A percentile compares a stretch with the other conserved stretches of the same genome.
Conservation (phyloP, 1,140 invertebrate species). For the Pemphigus obesinymphae region DNA sequence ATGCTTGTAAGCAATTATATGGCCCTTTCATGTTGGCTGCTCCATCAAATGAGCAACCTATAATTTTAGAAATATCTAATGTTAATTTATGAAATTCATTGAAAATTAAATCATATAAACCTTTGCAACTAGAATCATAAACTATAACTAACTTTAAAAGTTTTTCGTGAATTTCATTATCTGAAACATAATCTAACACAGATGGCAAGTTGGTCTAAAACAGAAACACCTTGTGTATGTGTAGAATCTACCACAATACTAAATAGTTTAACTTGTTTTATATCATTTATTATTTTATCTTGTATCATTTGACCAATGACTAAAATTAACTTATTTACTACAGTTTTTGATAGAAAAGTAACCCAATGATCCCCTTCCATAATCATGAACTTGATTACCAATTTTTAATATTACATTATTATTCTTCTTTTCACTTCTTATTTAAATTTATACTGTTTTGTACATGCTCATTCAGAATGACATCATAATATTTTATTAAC, state of each 20-base stretch:
- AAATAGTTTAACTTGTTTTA: neutral
- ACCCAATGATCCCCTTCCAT: neutral
- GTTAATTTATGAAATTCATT: neutral
- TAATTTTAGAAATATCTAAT: neutral
- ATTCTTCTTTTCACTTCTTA: neutral
- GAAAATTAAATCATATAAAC: neutral
- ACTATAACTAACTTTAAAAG: neutral
- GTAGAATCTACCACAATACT: neutral
- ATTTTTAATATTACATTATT: neutral
- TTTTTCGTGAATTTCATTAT: neutral
- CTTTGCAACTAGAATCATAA: neutral
- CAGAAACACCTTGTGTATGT: neutral
- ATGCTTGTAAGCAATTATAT: neutral
- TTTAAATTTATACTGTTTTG: neutral
- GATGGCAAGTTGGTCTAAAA: neutral
- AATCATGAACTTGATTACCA: neutral
- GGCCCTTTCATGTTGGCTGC: neutral
- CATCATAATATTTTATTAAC: neutral
- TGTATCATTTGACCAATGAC: neutral
- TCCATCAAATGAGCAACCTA: neutral
- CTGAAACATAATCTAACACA: neutral
- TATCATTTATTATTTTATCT: neutral
- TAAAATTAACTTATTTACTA: neutral
- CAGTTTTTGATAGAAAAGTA: neutral
- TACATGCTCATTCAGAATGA: neutral